These are phyloP conservation scores for Ammodytes marinus DNA, from an alignment of 2,113 vertebrate genomes.

Conservation along the genomic window DNA sequence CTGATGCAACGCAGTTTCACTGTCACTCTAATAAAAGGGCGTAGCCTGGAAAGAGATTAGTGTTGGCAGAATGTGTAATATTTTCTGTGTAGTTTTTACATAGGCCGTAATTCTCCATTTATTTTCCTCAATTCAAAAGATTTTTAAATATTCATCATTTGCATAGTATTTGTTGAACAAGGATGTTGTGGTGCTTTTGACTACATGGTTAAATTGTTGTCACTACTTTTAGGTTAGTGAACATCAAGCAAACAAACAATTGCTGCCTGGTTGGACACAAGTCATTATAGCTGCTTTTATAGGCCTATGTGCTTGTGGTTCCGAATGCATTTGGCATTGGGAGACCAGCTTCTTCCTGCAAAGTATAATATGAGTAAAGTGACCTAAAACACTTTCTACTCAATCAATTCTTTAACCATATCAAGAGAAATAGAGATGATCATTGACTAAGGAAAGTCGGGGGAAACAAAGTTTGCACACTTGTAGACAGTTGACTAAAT, in stretches of 20 bases:
- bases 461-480: no score
- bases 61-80: not conserved
- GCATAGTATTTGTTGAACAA: not conserved
- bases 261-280: not conserved
- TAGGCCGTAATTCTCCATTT: not conserved
- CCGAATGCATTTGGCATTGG: not conserved
- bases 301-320: not conserved
- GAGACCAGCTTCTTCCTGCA: not conserved
- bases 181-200: not conserved
- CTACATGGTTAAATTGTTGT: slow-evolving; percentile 29
- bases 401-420: not conserved
- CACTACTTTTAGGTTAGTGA: slow-evolving; percentile 2
- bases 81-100: not conserved
- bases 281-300: not conserved
- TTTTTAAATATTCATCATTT: not conserved
- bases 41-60: not conserved
- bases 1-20: slow-evolving; percentile 8
- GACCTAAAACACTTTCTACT: not conserved
- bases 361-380: not conserved
- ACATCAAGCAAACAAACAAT: not conserved
- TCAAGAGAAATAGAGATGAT: not conserved
- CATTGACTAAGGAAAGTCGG: not conserved
- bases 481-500: no score
- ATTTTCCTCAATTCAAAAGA: not conserved
- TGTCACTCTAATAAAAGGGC: not conserved